A percentile compares a stretch with the other conserved stretches of the same genome.
phyloP scores from a whole-genome alignment of 2,797 vertebrate species.

The Pteronotus mesoamericanus region DNA sequence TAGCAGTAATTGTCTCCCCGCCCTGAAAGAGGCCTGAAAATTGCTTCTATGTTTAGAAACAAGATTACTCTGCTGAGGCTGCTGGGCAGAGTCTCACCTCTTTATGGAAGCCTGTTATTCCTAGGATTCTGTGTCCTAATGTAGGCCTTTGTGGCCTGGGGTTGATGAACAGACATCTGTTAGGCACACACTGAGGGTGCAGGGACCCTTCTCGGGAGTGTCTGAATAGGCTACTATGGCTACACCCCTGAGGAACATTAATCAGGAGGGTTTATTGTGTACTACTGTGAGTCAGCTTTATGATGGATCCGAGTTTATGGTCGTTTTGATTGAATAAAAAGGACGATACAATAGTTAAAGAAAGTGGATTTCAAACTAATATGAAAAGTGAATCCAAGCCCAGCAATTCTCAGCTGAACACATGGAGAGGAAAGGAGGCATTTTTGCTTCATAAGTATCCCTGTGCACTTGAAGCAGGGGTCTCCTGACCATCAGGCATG shows the following conservation, averaged over 20 bases:
- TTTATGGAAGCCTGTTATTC: conserved; percentile 81
- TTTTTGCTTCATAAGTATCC: not conserved
- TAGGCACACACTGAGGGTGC: conserved; percentile 67
- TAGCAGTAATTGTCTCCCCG: conserved; percentile 84
- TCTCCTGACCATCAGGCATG: not conserved
- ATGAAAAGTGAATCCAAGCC: not conserved
- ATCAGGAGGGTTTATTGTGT: conserved; percentile 47
- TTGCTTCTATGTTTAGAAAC: conserved; percentile 88
- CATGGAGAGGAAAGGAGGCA: not conserved
- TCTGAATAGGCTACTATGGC: conserved; percentile 53
- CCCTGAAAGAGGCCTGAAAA: conserved; percentile 79
- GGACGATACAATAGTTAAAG: not conserved
- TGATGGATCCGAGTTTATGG: conserved; percentile 41
- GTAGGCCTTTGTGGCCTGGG: conserved; percentile 77
- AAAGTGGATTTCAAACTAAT: not conserved
- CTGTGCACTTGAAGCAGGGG: not conserved
- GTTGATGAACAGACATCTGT: conserved; percentile 78
- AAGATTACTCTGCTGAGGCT: conserved; percentile 83
- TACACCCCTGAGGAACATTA: conserved; percentile 61
- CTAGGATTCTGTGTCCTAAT: conserved; percentile 76
- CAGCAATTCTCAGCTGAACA: not conserved
- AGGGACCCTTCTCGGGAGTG: conserved; percentile 64
- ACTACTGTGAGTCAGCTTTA: conserved; percentile 69
- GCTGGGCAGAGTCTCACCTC: conserved; percentile 82
- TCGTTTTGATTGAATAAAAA: not conserved